These are phyloP conservation scores for Pantherophis guttatus DNA, from an alignment of 2,113 vertebrate genomes.

Conservation along the genomic window DNA sequence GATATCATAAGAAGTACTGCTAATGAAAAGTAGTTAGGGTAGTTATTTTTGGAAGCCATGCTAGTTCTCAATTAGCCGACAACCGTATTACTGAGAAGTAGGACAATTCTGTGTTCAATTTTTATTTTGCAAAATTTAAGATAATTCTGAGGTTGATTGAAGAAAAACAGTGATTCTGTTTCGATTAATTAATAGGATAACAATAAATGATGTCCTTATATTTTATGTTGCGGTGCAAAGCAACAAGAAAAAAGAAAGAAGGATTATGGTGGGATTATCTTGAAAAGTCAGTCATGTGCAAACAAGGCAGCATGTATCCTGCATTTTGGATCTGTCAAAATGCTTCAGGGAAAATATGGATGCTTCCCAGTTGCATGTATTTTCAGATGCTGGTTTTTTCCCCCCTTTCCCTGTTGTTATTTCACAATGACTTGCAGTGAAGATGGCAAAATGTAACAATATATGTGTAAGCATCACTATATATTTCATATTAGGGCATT, in stretches of 20 bases:
- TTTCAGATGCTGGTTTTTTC: not conserved
- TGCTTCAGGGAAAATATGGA: not conserved
- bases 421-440: not conserved
- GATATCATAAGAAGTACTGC: not conserved
- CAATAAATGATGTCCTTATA: constrained; percentile 62
- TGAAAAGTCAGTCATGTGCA: rapidly evolving
- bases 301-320: not conserved
- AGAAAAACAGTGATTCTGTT: constrained; percentile 56
- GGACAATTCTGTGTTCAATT: constrained; percentile 68
- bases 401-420: not conserved
- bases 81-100: constrained; percentile 41
- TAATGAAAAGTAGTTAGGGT: not conserved
- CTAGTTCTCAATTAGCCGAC: not conserved
- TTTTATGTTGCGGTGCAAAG: not conserved
- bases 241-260: not conserved
- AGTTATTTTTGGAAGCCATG: not conserved
- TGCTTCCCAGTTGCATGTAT: not conserved
- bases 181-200: constrained; percentile 73
- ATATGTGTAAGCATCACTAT: not conserved
- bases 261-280: not conserved
- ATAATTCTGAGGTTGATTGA: constrained; percentile 54
- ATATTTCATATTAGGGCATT: not conserved
- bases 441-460: not conserved
- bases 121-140: constrained; percentile 65
- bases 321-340: not conserved